phyloP scores from a whole-genome alignment of 1,140 invertebrate species.

The Scaptodrosophila lebanonensis region DNA sequence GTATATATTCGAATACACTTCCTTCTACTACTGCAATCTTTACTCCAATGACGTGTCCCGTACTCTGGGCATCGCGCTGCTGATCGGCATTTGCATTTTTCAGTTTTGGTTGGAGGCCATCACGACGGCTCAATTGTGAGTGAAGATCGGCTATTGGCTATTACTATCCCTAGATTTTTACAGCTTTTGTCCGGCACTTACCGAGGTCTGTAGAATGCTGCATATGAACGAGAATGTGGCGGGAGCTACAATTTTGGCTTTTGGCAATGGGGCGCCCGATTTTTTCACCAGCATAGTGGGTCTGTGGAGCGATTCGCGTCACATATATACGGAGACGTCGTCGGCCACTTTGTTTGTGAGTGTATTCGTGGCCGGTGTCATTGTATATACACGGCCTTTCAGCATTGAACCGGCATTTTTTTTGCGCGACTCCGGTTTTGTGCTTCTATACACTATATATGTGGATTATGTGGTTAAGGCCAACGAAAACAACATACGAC shows the following conservation, averaged over 20 bases:
- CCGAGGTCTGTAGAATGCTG: conserved; percentile 81
- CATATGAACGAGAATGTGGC: conserved; percentile 85
- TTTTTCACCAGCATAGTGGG: conserved; percentile 80
- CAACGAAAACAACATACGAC: not conserved
- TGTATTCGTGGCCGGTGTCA: not conserved
- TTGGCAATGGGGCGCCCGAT: conserved; percentile 88
- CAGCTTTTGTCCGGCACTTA: conserved; percentile 84
- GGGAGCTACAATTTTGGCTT: conserved; percentile 86
- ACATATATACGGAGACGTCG: conserved; percentile 23
- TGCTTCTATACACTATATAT: conserved; percentile 11
- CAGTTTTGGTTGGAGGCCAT: conserved; percentile 15
- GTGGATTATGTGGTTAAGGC: conserved; percentile 20
- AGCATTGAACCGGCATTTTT: conserved; percentile 19
- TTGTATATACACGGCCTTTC: conserved; percentile 24
- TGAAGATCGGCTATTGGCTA: not conserved
- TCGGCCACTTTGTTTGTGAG: conserved; percentile 7
- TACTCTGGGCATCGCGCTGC: not conserved
- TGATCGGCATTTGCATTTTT: not conserved
- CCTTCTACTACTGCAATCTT: conserved; percentile 18
- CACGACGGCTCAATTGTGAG: conserved; percentile 21
- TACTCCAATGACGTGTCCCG: conserved; percentile 3
- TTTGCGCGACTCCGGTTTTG: conserved; percentile 17
- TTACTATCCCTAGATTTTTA: not conserved
- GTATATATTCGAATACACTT: conserved; percentile 11
- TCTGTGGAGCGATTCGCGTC: not conserved